Evolutionary conservation across 2,113 vertebrate species (phyloP).

Genomic region (Megaceryle torquata): DNA sequence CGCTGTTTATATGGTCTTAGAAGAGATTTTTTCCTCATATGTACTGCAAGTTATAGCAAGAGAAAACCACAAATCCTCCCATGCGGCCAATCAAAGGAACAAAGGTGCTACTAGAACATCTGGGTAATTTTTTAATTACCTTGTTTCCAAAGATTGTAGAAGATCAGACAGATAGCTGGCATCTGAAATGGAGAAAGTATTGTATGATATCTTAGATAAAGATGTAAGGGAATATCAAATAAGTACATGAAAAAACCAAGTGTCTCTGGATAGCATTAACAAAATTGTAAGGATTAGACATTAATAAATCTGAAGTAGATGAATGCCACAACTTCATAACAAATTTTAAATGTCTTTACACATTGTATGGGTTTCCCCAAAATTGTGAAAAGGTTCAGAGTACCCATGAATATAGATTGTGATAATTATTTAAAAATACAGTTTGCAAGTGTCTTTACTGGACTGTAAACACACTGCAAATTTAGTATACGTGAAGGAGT

Average conservation of each 20-base stretch:
- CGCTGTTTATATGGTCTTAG: neutral
- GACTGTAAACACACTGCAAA: neutral
- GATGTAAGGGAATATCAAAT: neutral
- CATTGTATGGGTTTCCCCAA: neutral
- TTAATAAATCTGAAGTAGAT: neutral
- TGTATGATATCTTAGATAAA: neutral
- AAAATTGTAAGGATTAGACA: neutral
- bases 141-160: neutral
- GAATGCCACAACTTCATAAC: neutral
- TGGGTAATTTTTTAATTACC: neutral
- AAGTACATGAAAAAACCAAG: neutral
- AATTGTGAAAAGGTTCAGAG: neutral
- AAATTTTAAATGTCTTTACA: neutral
- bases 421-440: neutral
- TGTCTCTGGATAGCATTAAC: neutral
- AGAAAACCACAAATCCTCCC: neutral
- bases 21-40: neutral
- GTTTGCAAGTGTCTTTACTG: neutral
- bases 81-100: neutral
- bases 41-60: neutral
- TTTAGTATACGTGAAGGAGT: neutral
- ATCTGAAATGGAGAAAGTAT: neutral
- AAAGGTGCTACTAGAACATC: neutral
- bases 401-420: neutral
- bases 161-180: neutral